Evolutionary conservation across 2,797 vertebrate species (phyloP).

Genomic region (Xenops minutus): DNA sequence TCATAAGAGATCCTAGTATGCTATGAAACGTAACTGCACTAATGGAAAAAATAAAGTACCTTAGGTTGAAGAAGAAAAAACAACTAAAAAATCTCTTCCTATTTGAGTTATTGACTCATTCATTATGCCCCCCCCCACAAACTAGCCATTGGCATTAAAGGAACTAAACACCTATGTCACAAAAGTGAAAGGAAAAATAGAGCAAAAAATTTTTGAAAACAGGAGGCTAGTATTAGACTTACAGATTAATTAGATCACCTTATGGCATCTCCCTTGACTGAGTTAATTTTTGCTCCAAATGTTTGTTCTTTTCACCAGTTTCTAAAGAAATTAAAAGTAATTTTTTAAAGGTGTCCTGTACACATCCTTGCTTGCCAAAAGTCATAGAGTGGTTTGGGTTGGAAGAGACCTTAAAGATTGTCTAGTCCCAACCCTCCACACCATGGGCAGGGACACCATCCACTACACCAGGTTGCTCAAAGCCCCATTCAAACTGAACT

Average conservation of each 20-base stretch:
- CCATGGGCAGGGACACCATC: background rate
- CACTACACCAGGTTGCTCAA: background rate
- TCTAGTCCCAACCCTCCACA: accelerated
- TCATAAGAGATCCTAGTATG: background rate
- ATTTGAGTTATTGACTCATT: background rate
- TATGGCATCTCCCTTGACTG: background rate
- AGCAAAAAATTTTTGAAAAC: background rate
- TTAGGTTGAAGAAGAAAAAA: background rate
- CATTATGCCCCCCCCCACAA: background rate
- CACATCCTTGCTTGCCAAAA: background rate
- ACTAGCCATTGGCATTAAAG: background rate
- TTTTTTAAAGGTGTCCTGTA: background rate
- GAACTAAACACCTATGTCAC: background rate
- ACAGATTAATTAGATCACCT: background rate
- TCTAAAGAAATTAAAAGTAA: background rate
- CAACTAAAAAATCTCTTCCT: background rate
- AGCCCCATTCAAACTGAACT: background rate
- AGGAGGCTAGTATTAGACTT: background rate
- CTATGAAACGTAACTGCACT: background rate
- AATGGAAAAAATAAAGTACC: background rate
- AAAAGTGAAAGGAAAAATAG: background rate
- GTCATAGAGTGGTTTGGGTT: background rate
- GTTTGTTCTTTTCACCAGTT: background rate
- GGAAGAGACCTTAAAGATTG: background rate
- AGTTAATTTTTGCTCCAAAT: background rate